Evolutionary conservation across 2,888 invertebrate species (phyloP).

Genomic region (Masnerella sp.): DNA sequence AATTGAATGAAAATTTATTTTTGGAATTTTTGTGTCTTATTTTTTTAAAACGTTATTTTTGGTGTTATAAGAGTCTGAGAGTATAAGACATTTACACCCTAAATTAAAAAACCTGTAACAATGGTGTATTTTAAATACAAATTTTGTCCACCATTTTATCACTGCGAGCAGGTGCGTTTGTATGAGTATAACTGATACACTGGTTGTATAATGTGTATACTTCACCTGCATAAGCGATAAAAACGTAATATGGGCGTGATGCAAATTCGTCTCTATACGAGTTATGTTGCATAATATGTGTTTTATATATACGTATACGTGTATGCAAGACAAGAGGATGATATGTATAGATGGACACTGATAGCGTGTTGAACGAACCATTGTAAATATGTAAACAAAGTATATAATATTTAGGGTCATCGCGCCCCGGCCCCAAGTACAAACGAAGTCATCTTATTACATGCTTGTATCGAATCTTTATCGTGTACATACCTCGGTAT

Average conservation of each 20-base stretch:
- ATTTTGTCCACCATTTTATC: conserved; percentile 60
- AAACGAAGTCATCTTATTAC: conserved; percentile 76
- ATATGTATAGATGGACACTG: conserved; percentile 42
- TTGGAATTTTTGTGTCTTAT: no score
- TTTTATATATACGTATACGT: conserved; percentile 60
- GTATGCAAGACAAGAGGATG: conserved; percentile 48
- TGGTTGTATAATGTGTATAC: conserved; percentile 44
- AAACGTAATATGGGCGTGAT: conserved; percentile 41
- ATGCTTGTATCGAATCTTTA: conserved; percentile 73
- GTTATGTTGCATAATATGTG: conserved; percentile 56
- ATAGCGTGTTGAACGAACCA: conserved; percentile 54
- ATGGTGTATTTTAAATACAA: conserved; percentile 27
- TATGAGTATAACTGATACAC: conserved; percentile 57
- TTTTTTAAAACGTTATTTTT: no score
- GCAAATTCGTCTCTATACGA: conserved; percentile 44
- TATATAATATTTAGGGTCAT: conserved; percentile 72
- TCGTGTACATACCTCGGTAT: conserved; percentile 70
- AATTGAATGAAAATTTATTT: no score
- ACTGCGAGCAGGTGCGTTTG: conserved; percentile 47
- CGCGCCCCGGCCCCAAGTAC: conserved; percentile 74
- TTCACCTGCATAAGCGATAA: conserved; percentile 31
- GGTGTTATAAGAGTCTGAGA: no score
- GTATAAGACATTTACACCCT: no score
- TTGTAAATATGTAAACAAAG: conserved; percentile 74
- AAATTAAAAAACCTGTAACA: no score